Percentiles rank a stretch among this genome's conserved stretches.
Evolutionary conservation across 2,113 vertebrate genomes (phyloP).

Genomic region (Vulpes ferrilata): DNA sequence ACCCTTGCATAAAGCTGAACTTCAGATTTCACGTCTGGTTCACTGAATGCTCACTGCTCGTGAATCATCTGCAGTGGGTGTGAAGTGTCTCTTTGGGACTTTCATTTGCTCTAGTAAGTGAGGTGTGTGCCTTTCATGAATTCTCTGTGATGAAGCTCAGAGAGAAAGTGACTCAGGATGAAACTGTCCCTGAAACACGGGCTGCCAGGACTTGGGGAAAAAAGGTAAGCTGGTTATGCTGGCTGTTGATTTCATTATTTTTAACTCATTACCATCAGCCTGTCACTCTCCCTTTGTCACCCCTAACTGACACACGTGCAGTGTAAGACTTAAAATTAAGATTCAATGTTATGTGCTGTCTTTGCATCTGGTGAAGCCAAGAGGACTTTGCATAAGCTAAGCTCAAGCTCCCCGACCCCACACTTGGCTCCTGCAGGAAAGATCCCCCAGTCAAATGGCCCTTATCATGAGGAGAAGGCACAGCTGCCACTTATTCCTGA

Average conservation of each 20-base stretch:
- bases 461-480: rapidly evolving
- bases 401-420: no score
- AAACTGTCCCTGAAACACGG: background rate
- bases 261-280: background rate
- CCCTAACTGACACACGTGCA: background rate
- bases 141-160: background rate
- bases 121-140: background rate
- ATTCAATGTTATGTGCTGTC: rapidly evolving
- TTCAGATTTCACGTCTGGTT: rapidly evolving
- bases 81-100: rapidly evolving
- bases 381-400: background rate
- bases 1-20: rapidly evolving
- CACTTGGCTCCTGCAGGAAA: background rate
- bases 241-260: background rate
- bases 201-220: rapidly evolving
- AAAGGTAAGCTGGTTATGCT: no score
- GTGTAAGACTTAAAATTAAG: background rate
- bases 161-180: background rate
- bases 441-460: rapidly evolving
- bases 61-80: rapidly evolving
- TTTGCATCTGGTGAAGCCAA: background rate
- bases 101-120: background rate
- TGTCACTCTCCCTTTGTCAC: no score
- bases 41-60: rapidly evolving
- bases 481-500: no score